phyloP scores from a whole-genome alignment of 2,797 vertebrate genomes.

The Alosa sapidissima region DNA sequence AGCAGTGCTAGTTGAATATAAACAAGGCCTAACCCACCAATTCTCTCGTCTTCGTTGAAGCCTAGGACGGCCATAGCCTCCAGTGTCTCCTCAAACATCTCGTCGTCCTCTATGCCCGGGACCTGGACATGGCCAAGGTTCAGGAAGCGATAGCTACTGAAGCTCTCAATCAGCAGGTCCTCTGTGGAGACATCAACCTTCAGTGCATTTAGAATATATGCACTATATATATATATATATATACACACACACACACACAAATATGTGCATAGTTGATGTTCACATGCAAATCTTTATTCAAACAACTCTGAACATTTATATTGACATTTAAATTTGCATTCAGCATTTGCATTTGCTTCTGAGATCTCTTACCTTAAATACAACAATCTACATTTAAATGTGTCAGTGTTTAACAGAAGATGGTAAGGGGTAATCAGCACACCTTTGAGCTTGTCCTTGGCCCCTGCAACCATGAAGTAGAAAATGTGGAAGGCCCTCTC shows the following conservation, averaged over 20 bases:
- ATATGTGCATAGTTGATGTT: too few relatives aligned
- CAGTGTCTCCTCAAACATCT: constrained; percentile 92
- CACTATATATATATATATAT: too few relatives aligned
- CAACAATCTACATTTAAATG: background rate
- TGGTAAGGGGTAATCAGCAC: constrained; percentile 25
- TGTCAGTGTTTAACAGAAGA: constrained; percentile 41
- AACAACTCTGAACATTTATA: background rate
- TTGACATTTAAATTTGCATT: background rate
- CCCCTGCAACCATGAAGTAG: constrained; percentile 93
- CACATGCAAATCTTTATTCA: too few relatives aligned
- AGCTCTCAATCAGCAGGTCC: constrained; percentile 88
- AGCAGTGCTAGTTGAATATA: background rate
- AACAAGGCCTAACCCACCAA: constrained; percentile 61
- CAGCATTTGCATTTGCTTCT: background rate
- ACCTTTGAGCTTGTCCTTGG: constrained; percentile 80
- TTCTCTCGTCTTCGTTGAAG: constrained; percentile 86
- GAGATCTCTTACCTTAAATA: too few relatives aligned
- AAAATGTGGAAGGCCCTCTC: constrained; percentile 97
- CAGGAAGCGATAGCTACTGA: constrained; percentile 89
- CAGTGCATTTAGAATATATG: too few relatives aligned
- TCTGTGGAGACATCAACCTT: constrained; percentile 62
- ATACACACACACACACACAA: too few relatives aligned
- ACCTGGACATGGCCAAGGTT: constrained; percentile 86
- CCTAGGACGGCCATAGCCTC: constrained; percentile 97
- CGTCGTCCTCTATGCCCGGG: constrained; percentile 86